These are phyloP conservation scores for Hypena proboscidalis DNA, from an alignment of 2,888 invertebrate species.

Conservation along the genomic window DNA sequence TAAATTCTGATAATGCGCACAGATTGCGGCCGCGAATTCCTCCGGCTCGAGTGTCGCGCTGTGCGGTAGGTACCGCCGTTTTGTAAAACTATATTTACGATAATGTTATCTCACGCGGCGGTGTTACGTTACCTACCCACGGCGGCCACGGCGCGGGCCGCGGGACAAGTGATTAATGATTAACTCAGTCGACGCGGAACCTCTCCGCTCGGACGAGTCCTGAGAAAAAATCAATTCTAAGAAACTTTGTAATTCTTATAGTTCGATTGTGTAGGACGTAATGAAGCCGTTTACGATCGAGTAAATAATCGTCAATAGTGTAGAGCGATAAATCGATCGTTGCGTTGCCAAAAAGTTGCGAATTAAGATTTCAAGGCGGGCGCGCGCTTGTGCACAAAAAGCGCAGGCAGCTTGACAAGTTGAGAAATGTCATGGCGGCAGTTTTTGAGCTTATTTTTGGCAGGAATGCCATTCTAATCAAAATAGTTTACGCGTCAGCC, in stretches of 20 bases:
- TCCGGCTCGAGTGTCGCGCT: constrained; percentile 68
- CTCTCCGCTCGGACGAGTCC: constrained; percentile 43
- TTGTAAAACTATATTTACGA: constrained; percentile 82
- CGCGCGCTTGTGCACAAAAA: constrained; percentile 72
- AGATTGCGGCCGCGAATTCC: constrained; percentile 71
- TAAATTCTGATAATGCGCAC: constrained; percentile 79
- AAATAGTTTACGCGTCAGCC: constrained; percentile 81
- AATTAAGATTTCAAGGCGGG: constrained; percentile 82
- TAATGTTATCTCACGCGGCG: constrained; percentile 72
- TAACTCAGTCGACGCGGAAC: constrained; percentile 58
- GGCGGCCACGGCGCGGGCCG: constrained; percentile 51
- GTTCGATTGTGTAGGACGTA: constrained; percentile 52
- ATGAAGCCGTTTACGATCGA: constrained; percentile 68
- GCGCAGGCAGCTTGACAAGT: constrained; percentile 70
- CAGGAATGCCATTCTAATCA: constrained; percentile 83
- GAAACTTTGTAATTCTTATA: constrained; percentile 46
- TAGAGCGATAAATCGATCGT: constrained; percentile 67
- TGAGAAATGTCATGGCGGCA: constrained; percentile 76
- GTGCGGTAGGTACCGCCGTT: constrained; percentile 73
- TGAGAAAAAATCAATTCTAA: constrained; percentile 61
- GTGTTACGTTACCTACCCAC: constrained; percentile 73
- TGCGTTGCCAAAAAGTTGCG: constrained; percentile 57
- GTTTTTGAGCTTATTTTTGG: constrained; percentile 70
- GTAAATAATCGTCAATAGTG: constrained; percentile 67
- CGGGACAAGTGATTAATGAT: constrained; percentile 70